Evolutionary conservation across 2,113 vertebrate species (phyloP), one percentile per base, ranked within the genome.

Genomic region (Bufo gargarizans): DNA sequence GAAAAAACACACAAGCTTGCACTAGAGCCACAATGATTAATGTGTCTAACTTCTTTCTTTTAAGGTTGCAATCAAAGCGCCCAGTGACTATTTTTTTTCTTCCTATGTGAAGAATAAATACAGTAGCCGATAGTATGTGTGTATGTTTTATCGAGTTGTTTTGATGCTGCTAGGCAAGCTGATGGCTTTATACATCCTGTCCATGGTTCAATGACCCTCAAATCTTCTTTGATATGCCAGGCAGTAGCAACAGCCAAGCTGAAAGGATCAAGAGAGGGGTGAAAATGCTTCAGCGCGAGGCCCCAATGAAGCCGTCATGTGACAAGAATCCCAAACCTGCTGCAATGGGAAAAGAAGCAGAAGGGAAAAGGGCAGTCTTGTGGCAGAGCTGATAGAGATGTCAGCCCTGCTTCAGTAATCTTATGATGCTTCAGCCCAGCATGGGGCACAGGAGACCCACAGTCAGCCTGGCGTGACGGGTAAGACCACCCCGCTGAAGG

Each of bases 191-290:
- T 98, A 97, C 92, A 97, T 92, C 95, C 95, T 63, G 91, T 96
- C 96, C 96, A 95, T 96, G 95, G 96, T 96, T 97, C 96, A 90
- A 89, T 97, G 97, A 99, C 97, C 97, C 96, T 94, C 96, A 97
- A 96, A 97, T 97, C 97, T 96, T 95, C 96, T 99, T 99, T 97
- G 97, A 98, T 98, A 97, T 95, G 95, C 96, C 97, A 97, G 95
- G 96, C 95, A 95, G 95, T 95, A 95, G 95, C 96, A 94, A 95
- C 94, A 95, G 92, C 94, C 95, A 95, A 94, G 95, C 95, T 94
- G 95, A 96, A 96, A 95, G 94, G 96, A 94, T 95, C 92, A 93
- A 92, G 92, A 94, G 92, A 89, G 88, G 83, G 92, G 91, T 82
- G 92, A 91, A 93, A 94, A 91, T 9, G 82, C 90, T 93, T 67